A percentile compares a stretch with the other conserved stretches of the same genome.
Evolutionary conservation across 2,888 invertebrate genomes (phyloP).

Genomic region (Campoplex capitator): DNA sequence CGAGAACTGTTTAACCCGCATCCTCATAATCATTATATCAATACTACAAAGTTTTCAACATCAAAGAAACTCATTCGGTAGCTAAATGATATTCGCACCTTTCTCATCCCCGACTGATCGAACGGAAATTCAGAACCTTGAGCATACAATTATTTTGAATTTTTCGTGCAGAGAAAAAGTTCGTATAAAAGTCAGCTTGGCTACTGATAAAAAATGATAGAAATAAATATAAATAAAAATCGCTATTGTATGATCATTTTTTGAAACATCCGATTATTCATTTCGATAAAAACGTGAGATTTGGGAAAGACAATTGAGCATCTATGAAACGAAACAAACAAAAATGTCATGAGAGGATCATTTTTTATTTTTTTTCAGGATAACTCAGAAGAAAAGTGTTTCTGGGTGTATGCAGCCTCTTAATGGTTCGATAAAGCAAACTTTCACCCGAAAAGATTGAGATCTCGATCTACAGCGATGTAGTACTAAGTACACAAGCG

Average conservation of each 20-base stretch:
- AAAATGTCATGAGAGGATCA: background rate
- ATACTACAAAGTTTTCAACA: conserved; percentile 26
- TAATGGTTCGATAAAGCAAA: conserved; percentile 44
- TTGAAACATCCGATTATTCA: background rate
- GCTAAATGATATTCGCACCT: conserved; percentile 21
- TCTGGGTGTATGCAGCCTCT: background rate
- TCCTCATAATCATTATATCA: conserved; percentile 35
- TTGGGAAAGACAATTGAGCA: background rate
- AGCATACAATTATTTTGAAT: background rate
- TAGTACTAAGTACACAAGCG: conserved; percentile 49
- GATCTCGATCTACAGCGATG: conserved; percentile 51
- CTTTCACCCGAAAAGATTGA: conserved; percentile 55
- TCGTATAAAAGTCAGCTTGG: background rate
- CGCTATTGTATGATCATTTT: background rate
- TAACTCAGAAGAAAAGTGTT: background rate
- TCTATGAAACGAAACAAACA: background rate
- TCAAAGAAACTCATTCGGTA: conserved; percentile 9
- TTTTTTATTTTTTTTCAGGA: background rate
- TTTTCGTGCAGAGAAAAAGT: background rate
- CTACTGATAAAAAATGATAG: background rate
- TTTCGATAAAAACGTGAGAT: background rate
- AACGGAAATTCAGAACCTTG: background rate
- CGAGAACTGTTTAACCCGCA: conserved; percentile 51
- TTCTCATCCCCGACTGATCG: conserved; percentile 6
- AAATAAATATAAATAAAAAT: background rate